Evolutionary conservation across 1,140 invertebrate species (phyloP), one percentile per base, ranked within the genome.

Genomic region (Procambarus virginalis): DNA sequence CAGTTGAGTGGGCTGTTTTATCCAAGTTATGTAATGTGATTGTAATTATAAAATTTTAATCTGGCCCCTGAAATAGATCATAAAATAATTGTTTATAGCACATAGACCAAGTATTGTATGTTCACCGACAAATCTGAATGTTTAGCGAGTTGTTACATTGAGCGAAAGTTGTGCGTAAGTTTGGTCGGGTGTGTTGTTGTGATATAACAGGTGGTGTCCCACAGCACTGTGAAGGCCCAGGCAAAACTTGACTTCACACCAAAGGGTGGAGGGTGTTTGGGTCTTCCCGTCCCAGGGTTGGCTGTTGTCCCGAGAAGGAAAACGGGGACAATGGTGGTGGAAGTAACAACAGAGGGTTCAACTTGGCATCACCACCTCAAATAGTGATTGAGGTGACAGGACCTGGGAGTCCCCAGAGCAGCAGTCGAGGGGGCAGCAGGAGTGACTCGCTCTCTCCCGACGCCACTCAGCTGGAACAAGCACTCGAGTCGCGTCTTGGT

Each of bases 311-410:
- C 10, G 88, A 89, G 88, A 89, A 51, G 60, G 88, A 84, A n/a
- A 89, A 89, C 51, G 82, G 81, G 55, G 88, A 84, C 58, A 89
- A 78, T 68, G 81, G 81, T 46, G 45, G 46, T 45, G 82, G 75
- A 70, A 77, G n/a, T 51, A 84, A 49, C 88, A 64, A 17, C 60
- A 20, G 17, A 12, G 45, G 49, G 22, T 68, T 9, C 45, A 70
- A 64, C 73, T 34, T 76, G 17, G 88, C 82, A 84, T 58, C 77
- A 80, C 78, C 84, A 8, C 90, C 90, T 77, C 84, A 91, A 70
- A 91, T 91, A 34, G 81, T 91, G 60, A 86, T 91, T 60, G 90
- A 91, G 81, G 84, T 91, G 60, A 87, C 84, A n/a, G 90, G 84
- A 17, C 90, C 90, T 5, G 85, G 84, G 58, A 91, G 81, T 73